Evolutionary conservation across 2,113 vertebrate species (phyloP).

Genomic region (Gallinago media): DNA sequence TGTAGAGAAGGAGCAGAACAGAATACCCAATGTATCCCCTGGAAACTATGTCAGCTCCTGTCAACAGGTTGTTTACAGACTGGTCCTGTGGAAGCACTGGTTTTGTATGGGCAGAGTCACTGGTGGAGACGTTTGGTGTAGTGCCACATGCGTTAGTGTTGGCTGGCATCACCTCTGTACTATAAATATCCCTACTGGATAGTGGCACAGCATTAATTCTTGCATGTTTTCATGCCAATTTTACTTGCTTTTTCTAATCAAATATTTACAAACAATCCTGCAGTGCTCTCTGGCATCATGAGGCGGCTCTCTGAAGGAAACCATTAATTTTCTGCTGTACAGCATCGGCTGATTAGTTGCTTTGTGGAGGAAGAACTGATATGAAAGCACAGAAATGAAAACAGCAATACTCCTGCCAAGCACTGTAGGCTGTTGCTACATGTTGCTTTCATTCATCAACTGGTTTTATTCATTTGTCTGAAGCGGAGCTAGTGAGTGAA

Average conservation of each 20-base stretch:
- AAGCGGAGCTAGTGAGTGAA: neutral
- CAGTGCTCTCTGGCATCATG: constrained; percentile 5
- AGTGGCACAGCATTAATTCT: neutral
- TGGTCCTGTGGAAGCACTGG: neutral
- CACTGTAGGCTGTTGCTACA: neutral
- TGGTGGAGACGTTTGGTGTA: neutral
- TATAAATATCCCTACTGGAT: neutral
- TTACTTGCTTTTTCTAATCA: constrained; percentile 33
- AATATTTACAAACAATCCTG: constrained; percentile 49
- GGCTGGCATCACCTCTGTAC: neutral
- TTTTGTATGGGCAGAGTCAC: neutral
- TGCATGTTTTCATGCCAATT: neutral
- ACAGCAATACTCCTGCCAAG: constrained; percentile 40
- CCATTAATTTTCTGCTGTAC: constrained; percentile 48
- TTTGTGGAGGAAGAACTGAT: constrained; percentile 39
- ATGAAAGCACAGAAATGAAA: constrained; percentile 44
- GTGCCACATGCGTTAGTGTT: neutral
- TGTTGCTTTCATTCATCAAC: constrained; percentile 1
- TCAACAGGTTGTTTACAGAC: neutral
- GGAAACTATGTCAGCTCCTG: neutral
- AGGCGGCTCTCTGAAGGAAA: constrained; percentile 24
- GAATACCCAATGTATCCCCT: neutral
- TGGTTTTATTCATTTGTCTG: neutral
- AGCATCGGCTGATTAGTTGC: constrained; percentile 19
- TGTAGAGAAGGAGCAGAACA: neutral